Evolutionary conservation across 2,113 vertebrate genomes (phyloP).

Genomic region (Tupaia chinensis): DNA sequence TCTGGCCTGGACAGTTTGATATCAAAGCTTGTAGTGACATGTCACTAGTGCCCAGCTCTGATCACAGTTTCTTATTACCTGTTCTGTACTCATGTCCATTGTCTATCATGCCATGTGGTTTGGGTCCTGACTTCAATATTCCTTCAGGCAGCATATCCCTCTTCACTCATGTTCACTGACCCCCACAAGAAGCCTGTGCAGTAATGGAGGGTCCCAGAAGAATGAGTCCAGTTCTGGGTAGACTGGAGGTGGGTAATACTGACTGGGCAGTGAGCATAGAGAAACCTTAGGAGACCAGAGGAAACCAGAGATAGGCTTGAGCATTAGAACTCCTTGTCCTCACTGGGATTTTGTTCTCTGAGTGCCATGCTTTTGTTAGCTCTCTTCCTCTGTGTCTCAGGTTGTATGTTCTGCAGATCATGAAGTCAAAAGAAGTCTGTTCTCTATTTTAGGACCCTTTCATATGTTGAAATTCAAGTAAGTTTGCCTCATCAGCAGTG

Average conservation of each 20-base stretch:
- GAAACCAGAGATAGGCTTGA: neutral
- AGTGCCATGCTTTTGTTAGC: no score
- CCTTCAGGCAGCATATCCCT: neutral
- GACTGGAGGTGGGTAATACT: neutral
- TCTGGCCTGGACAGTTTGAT: neutral
- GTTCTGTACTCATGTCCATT: accelerated
- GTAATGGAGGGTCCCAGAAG: neutral
- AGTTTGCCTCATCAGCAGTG: neutral
- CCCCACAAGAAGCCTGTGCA: neutral
- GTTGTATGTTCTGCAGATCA: no score
- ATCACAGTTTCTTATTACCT: neutral
- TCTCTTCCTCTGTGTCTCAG: neutral
- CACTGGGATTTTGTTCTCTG: no score
- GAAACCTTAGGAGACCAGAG: neutral
- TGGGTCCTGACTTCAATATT: neutral
- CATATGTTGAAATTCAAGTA: neutral
- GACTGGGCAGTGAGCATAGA: accelerated
- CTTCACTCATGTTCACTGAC: neutral
- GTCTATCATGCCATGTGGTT: accelerated
- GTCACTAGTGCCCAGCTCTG: neutral
- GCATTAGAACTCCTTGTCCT: accelerated
- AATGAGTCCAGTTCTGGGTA: accelerated
- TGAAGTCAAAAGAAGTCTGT: no score
- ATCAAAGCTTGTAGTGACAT: no score
- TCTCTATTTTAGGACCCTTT: neutral